Base-by-base conservation (phyloP, 2,888 invertebrate species). In the Torymus texanus region DNA sequence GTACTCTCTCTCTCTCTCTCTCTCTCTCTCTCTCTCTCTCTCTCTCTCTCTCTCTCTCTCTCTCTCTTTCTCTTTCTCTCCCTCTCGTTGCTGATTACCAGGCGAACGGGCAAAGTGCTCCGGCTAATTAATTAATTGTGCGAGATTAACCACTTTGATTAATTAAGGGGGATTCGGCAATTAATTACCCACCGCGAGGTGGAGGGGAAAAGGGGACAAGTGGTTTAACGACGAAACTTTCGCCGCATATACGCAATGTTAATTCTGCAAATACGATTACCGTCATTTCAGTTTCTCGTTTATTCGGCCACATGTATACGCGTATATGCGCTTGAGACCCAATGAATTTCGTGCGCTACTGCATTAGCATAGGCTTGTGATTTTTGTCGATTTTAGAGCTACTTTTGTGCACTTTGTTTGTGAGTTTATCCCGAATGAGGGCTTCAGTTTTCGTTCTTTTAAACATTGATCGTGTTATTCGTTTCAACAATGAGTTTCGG, bases 121-220 rank as follows among this genome's bases (percentile, higher is more conserved):
- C 24, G 13, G 12, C 62, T 55, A 62, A 61, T 62, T 72, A 72
- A 72, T 72, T 72, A 62, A 72, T 72, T 55, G 62, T 55, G 29
- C 63, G 62, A 14, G 72, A 72, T 72, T 72, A 72, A 72, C 72
- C 62, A 16, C 62, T 65, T 74, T 74, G 65, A 74, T 74, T 74
- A 74, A 74, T 74, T 74, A 66, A 74, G 56, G 55, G 62, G 29
- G 29, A 1, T 29, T 29, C 29, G 29, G 29, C 29, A 65, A 74
- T 74, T 74, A 74, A 74, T 74, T 74, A 65, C 12, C 18, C 24
- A 63, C 29, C 5, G 16, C 5, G 18, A 29, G 29, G 41, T 2
- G 21, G 50, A 12, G n/a, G 63, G 55, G 2, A 13, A n/a, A n/a
- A n/a, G n/a, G n/a, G n/a, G n/a, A n/a, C n/a, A 10, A 29, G 67